Evolutionary conservation across 2,797 vertebrate genomes (phyloP), one percentile per base, ranked within the genome.

Genomic region (Cynodonichthys magdalenae): DNA sequence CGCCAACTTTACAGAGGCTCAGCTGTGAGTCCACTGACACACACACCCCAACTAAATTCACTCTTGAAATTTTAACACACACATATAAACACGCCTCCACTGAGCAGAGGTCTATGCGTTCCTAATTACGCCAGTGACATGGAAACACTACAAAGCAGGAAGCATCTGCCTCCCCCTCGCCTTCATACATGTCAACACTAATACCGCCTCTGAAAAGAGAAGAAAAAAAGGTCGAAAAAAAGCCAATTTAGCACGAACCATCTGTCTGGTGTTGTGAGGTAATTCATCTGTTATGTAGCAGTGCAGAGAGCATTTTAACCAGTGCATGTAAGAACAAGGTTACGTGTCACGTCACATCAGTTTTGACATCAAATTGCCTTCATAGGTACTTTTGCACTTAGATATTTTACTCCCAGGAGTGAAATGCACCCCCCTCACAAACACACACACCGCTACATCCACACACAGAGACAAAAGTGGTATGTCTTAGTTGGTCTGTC

Each of bases 81-180:
- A 18, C 57, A 55, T 54, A 49, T 6, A 12, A 19, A 10, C 70
- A 59, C 59, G 34, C 62, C 59, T 80, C 63, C 65, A 82, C 71
- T 70, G 73, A 87, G 86, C 81, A 83, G 79, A 87, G 88, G 77
- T 77, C 81, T 82, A 76, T 85, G 80, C 86, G 85, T 90, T 73
- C 75, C 80, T 89, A 90, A 90, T 91, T 86, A 88, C 74, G 86
- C 79, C 86, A 90, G 75, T 89, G 90, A 90, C 87, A 90, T 80
- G 88, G 83, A 92, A 92, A 87, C 85, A 87, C 82, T 83, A 87
- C 82, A 91, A 87, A 91, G 82, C 66, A 69, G 74, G 80, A 89
- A 87, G 87, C 89, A 91, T 91, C 87, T 90, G 88, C 80, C 77
- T 83, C 74, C 18, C 24, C 41, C 58, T 60, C 66, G 44, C 58